Percentiles rank a stretch among this genome's conserved stretches.
Conservation (phyloP, 2,113 vertebrate genomes). For the Promerops cafer region DNA sequence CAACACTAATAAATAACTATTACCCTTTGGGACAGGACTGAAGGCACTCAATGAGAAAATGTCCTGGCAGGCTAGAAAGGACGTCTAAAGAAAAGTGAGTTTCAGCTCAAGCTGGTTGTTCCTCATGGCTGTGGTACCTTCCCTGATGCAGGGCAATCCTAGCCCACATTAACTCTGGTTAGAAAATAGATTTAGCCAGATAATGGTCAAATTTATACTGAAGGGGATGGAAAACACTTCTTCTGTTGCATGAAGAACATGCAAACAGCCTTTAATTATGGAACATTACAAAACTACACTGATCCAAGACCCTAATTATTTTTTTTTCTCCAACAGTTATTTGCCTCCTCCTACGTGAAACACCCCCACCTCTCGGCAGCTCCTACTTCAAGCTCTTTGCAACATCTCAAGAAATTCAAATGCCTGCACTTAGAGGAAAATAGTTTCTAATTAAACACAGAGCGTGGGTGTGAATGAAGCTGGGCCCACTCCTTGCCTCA, state of each 20-base stretch:
- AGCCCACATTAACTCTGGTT: background rate
- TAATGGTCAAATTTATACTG: background rate
- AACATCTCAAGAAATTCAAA: slow-evolving; percentile 34
- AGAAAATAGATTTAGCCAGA: background rate
- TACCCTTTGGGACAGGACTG: background rate
- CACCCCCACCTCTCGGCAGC: background rate
- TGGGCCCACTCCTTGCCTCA: slow-evolving; percentile 12
- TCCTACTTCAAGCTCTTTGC: slow-evolving; percentile 31
- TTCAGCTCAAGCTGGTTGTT: rapidly evolving
- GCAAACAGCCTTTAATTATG: slow-evolving; percentile 8
- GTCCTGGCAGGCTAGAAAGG: background rate
- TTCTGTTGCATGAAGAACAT: background rate
- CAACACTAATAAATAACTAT: background rate
- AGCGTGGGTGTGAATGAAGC: slow-evolving; percentile 16
- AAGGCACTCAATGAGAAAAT: background rate
- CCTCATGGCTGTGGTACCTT: background rate
- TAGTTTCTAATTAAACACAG: slow-evolving; percentile 56
- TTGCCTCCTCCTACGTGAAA: slow-evolving; percentile 43
- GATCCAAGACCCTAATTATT: background rate
- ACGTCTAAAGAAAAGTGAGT: background rate
- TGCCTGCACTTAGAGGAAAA: slow-evolving; percentile 37
- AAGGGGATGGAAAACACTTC: background rate
- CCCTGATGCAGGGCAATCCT: rapidly evolving
- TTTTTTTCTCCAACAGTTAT: background rate
- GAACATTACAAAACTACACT: slow-evolving; percentile 23